Base-by-base conservation (phyloP, 1,140 invertebrate species). In the Drosophila tsacasi region DNA sequence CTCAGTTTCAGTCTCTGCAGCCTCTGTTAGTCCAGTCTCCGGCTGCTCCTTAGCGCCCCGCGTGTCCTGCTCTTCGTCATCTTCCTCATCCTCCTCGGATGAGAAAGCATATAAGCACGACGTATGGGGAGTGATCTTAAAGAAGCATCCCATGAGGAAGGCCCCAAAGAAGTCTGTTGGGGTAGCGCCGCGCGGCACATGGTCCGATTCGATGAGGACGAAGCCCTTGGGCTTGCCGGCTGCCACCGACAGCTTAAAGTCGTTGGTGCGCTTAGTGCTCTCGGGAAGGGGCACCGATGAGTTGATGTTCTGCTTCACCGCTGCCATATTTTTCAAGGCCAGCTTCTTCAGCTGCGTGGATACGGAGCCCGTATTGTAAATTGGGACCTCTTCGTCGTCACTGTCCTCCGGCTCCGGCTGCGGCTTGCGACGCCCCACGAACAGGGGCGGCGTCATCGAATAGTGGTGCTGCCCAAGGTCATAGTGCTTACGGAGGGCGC, bases 371-470 rank as follows among this genome's bases (percentile, higher is more conserved):
- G 23, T 32, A 17, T 13, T 55, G 17, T 19, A 3, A 9, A 21
- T 12, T 3, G 8, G 3, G 27, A 4, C 1, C 2, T 3, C 0
- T 1, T 19, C 47, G 1, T 49, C 6, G 23, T 0, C 47, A 10
- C 47, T 6, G 15, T 7, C 7, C 46, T 9, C 8, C 8, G 7
- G 27, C 27, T 8, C 2, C 25, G 25, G 42, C 42, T 2, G n/a
- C 12, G 12, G 17, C 10, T 39, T 46, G 63, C 78, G 64, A 1
- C 44, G 35, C 0, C 80, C 80, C 10, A 83, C 39, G 0, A 83
- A 79, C 1, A 83, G 4, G 0, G 80, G 80, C 13, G 80, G 80
- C 15, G 55, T 65, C 13, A 64, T 35, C 13, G 17, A 1, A 2
- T 68, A 44, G 25, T 32, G 49, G 17, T 68, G 37, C 13, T 50